Evolutionary conservation across 2,113 vertebrate species (phyloP).

Genomic region (zebrafish (Danio rerio)): DNA sequence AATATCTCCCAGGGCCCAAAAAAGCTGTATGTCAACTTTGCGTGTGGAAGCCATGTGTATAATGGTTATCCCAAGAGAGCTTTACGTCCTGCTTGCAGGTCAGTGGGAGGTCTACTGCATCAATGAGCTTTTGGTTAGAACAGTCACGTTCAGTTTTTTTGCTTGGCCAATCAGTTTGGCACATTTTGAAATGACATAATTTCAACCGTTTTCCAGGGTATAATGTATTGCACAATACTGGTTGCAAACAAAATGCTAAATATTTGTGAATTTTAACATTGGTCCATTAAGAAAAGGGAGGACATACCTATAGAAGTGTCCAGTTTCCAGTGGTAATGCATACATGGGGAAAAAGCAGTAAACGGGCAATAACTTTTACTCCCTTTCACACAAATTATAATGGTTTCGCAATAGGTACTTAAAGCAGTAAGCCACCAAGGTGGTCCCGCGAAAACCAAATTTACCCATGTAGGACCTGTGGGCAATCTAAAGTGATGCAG

Average conservation of each 20-base stretch:
- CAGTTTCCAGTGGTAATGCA: neutral
- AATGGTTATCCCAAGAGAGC: slow-evolving; percentile 1
- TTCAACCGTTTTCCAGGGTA: slow-evolving; percentile 6
- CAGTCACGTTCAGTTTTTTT: neutral
- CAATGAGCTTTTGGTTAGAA: neutral
- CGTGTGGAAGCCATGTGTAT: neutral
- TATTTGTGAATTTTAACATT: neutral
- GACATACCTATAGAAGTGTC: no score
- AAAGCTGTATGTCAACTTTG: slow-evolving; percentile 16
- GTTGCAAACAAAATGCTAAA: neutral
- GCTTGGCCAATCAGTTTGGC: neutral
- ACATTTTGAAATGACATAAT: slow-evolving; percentile 12
- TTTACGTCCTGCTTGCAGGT: neutral
- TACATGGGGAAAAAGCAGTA: neutral
- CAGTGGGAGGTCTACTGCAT: slow-evolving; percentile 17
- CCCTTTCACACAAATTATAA: neutral
- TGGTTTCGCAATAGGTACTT: no score
- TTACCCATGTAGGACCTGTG: no score
- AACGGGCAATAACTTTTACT: neutral
- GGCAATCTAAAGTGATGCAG: no score
- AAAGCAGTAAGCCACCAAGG: no score
- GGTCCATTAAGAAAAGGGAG: neutral
- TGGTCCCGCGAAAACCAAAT: no score
- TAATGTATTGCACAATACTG: neutral
- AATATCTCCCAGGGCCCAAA: neutral